phyloP scores from a whole-genome alignment of 1,140 invertebrate species.

The Eupeodes corollae region DNA sequence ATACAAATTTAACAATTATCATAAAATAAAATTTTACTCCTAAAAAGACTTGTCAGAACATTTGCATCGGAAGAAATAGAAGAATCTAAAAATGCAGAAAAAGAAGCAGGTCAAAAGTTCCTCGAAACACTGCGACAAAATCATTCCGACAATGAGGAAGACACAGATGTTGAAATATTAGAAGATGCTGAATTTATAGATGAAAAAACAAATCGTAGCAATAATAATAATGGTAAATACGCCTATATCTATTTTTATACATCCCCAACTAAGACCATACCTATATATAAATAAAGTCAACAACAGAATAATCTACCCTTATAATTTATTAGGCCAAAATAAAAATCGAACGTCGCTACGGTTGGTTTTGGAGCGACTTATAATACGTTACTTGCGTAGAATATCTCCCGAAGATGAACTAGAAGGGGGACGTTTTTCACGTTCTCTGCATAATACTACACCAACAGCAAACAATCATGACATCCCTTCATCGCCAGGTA shows the following conservation, averaged over 20 bases:
- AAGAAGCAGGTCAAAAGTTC: neutral
- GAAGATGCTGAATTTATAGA: neutral
- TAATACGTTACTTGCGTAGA: slow-evolving; percentile 3
- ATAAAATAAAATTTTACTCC: neutral
- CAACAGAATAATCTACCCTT: neutral
- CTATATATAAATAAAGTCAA: neutral
- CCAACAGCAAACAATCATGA: too few relatives aligned
- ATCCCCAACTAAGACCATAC: too few relatives aligned
- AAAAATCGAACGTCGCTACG: neutral
- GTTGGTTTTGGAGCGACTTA: slow-evolving; percentile 1
- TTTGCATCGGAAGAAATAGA: neutral
- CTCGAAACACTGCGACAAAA: neutral
- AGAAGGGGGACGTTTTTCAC: neutral
- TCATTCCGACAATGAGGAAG: neutral
- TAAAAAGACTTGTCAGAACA: neutral
- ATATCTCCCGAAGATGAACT: neutral
- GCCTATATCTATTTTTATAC: too few relatives aligned
- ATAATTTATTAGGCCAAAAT: neutral
- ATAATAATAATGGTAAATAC: too few relatives aligned
- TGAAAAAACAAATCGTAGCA: neutral
- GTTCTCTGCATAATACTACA: too few relatives aligned
- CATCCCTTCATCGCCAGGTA: too few relatives aligned
- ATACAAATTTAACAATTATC: neutral
- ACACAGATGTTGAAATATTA: neutral
- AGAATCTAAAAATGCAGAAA: neutral